Conservation (phyloP, 2,113 vertebrate species). For the Pelvicachromis taeniatus region DNA sequence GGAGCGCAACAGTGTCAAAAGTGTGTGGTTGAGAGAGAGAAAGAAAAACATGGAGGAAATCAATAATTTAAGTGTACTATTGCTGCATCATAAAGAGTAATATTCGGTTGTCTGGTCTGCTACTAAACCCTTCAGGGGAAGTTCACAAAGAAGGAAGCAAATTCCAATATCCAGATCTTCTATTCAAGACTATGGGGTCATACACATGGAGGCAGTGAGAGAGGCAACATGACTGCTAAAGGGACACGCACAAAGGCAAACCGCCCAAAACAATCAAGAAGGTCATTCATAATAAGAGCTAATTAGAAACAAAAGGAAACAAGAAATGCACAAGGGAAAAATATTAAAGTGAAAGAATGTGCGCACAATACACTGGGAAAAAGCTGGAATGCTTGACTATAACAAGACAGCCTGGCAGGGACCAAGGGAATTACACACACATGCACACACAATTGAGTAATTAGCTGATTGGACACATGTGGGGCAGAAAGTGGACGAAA, state of each 20-base stretch:
- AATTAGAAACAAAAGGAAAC: background rate
- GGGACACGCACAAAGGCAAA: background rate
- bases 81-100: background rate
- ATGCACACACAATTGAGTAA: background rate
- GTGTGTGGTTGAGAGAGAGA: background rate
- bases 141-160: background rate
- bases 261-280: background rate
- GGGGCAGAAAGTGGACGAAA: background rate
- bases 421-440: background rate
- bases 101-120: background rate
- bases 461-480: background rate
- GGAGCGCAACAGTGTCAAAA: background rate
- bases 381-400: background rate
- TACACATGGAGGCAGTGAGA: background rate
- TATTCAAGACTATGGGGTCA: background rate
- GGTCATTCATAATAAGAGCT: background rate
- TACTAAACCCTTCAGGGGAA: background rate
- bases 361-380: background rate
- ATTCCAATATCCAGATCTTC: background rate
- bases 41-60: background rate
- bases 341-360: background rate
- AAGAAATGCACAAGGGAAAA: constrained; percentile 16
- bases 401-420: background rate
- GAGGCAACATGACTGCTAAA: background rate
- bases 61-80: background rate